Evolutionary conservation across 1,140 invertebrate species (phyloP).

Genomic region (Diuraphis noxia): DNA sequence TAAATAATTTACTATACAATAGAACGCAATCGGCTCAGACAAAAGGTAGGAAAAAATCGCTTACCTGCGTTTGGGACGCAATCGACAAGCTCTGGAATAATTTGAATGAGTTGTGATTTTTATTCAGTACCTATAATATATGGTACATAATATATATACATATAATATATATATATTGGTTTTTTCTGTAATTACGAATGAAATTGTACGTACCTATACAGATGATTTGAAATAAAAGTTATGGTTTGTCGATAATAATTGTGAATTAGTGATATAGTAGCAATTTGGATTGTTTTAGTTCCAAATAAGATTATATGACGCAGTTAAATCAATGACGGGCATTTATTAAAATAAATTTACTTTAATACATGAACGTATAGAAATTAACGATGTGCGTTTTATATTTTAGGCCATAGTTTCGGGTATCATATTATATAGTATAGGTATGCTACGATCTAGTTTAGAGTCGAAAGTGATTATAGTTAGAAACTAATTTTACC

Average conservation of each 20-base stretch:
- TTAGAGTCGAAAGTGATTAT: neutral
- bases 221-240: neutral
- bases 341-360: no score
- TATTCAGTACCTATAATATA: neutral
- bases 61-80: no score
- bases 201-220: neutral
- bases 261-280: neutral
- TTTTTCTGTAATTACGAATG: neutral
- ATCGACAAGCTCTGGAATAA: no score
- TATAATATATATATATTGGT: no score
- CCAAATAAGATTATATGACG: neutral
- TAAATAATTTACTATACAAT: no score
- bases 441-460: neutral
- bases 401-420: neutral
- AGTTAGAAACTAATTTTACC: neutral
- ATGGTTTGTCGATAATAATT: neutral
- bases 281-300: neutral
- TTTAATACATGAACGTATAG: neutral
- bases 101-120: neutral
- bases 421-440: no score
- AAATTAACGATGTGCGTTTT: neutral
- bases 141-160: no score
- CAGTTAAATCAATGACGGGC: neutral
- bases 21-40: no score
- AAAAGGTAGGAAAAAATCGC: no score